Conservation (phyloP, 2,113 vertebrate species). For the Rhinoderma darwinii region DNA sequence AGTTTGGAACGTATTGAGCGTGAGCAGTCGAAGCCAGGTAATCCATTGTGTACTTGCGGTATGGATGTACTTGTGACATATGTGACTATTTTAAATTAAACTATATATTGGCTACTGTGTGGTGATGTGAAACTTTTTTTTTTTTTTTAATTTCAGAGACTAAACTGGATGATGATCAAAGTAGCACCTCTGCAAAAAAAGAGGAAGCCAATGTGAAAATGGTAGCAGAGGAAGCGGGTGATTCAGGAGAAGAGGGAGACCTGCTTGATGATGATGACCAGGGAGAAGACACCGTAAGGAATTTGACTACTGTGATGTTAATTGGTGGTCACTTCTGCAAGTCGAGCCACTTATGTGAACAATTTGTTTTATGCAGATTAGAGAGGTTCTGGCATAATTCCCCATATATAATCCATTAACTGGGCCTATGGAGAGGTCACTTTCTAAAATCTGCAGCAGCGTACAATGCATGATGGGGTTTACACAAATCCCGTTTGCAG, state of each 20-base stretch:
- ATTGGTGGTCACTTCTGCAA: neutral
- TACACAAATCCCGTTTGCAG: no score
- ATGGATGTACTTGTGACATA: neutral
- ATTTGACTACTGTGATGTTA: no score
- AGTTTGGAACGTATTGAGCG: conserved; percentile 86
- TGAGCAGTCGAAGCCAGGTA: conserved; percentile 80
- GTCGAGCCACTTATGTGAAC: no score
- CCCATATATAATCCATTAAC: no score
- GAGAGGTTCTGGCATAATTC: no score
- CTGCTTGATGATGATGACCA: conserved; percentile 84
- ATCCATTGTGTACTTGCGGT: neutral
- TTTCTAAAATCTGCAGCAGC: no score
- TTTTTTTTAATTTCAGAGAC: conserved; percentile 66
- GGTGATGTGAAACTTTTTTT: neutral
- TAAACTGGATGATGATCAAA: conserved; percentile 80
- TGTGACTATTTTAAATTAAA: neutral
- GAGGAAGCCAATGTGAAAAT: conserved; percentile 77
- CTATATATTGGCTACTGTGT: neutral
- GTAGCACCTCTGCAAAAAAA: conserved; percentile 74
- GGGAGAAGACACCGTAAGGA: conserved; percentile 76
- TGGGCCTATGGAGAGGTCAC: no score
- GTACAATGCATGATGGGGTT: no score
- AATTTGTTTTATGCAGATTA: no score
- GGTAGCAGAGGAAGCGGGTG: conserved; percentile 74
- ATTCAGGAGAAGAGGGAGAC: conserved; percentile 84